Conservation (phyloP, 2,113 vertebrate species). For the Cariama cristata region DNA sequence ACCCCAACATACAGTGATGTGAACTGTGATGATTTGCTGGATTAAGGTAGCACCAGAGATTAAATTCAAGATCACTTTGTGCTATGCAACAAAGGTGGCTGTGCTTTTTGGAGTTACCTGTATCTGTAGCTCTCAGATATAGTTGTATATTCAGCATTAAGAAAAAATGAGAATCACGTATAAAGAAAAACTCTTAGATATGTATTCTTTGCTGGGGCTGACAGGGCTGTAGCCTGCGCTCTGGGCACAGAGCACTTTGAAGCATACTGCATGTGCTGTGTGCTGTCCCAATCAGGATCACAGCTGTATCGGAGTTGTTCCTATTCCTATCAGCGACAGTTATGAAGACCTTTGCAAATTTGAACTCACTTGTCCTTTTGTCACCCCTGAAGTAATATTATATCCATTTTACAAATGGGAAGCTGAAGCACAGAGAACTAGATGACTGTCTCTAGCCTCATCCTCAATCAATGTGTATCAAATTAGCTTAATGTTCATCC, state of each 20-base stretch:
- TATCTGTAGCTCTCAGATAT: background rate
- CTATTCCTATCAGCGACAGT: background rate
- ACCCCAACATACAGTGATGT: background rate
- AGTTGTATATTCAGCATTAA: background rate
- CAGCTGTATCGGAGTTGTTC: background rate
- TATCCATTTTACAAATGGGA: constrained; percentile 49
- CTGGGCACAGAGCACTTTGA: background rate
- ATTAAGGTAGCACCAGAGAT: background rate
- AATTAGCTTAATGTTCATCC: constrained; percentile 50
- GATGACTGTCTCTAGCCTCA: constrained; percentile 2
- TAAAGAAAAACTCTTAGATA: background rate
- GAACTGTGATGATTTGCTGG: background rate
- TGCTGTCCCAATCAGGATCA: background rate
- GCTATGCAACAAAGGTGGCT: background rate
- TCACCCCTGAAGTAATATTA: constrained; percentile 40
- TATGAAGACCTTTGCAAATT: background rate
- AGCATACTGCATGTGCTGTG: background rate
- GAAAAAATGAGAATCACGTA: background rate
- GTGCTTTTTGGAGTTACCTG: background rate
- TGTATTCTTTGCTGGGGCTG: background rate
- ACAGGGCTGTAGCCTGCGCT: accelerated
- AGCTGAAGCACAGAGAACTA: background rate
- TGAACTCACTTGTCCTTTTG: constrained; percentile 6
- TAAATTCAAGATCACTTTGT: background rate
- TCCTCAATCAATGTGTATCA: constrained; percentile 60